Percentiles rank a stretch among this genome's conserved stretches.
phyloP scores from a whole-genome alignment of 2,797 vertebrate genomes.

The Lithobates sylvaticus region DNA sequence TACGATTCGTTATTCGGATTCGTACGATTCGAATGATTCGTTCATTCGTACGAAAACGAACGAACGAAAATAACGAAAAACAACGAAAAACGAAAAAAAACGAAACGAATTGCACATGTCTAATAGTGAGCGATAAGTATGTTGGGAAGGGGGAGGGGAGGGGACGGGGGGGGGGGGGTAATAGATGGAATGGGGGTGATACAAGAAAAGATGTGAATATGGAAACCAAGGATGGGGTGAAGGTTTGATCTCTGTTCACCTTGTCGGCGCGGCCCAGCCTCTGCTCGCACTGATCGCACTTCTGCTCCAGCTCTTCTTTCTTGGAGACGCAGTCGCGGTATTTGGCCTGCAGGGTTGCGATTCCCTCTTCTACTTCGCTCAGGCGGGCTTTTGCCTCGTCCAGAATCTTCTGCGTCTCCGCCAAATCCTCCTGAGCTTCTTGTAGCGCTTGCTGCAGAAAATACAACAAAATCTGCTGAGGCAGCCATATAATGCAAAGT shows the following conservation, averaged over 20 bases:
- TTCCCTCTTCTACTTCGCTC: slow-evolving; percentile 80
- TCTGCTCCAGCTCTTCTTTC: slow-evolving; percentile 86
- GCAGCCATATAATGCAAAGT: background rate
- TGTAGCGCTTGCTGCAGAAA: slow-evolving; percentile 81
- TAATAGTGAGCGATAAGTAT: background rate
- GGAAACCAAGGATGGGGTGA: background rate
- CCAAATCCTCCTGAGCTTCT: slow-evolving; percentile 86
- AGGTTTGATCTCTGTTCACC: slow-evolving; percentile 70
- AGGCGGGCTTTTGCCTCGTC: slow-evolving; percentile 83
- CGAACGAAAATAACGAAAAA: too few relatives aligned
- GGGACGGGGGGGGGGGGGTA: background rate
- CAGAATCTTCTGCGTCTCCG: slow-evolving; percentile 79
- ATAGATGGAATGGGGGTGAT: background rate
- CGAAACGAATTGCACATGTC: too few relatives aligned
- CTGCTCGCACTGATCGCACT: slow-evolving; percentile 85
- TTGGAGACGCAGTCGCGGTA: slow-evolving; percentile 82
- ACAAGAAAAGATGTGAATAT: background rate
- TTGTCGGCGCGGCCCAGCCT: slow-evolving; percentile 82
- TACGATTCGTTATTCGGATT: too few relatives aligned
- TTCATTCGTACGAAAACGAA: too few relatives aligned
- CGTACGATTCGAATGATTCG: too few relatives aligned
- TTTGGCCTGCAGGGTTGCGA: slow-evolving; percentile 82
- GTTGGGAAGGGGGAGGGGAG: too few relatives aligned
- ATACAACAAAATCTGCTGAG: background rate
- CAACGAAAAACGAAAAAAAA: too few relatives aligned